Base-by-base conservation (phyloP, 1,140 invertebrate species). In the Drosophila leontia region DNA sequence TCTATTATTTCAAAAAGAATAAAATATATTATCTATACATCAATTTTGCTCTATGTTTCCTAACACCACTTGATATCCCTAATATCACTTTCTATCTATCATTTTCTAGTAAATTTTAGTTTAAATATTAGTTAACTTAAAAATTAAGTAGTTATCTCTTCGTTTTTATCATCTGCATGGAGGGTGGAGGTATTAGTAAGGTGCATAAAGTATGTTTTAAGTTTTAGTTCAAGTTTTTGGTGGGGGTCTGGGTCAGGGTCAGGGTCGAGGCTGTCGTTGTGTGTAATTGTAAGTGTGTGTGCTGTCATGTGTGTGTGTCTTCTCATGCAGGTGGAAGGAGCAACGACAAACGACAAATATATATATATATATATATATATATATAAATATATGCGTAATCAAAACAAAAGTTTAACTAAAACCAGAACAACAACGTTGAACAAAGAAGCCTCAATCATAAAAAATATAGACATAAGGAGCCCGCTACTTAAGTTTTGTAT, bases 311-410 rank as follows among this genome's bases (percentile, higher is more conserved):
- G 45, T 13, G 35, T 13, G 35, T 32, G 62, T 60, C 35, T 63
- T 63, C 26, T 34, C 61, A 64, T 64, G 61, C 61, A 64, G 37
- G 37, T 64, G 61, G 12, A 64, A 64, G 29, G 61, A 64, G 26
- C 62, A 61, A 61, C 56, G 39, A 64, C 53, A 56, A 64, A 35
- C 57, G 32, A 44, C 29, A 34, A 61, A 44, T 17, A 56, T 55
- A 37, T 55, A 35, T 17, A 8, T 7, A 48, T 51, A 32, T n/a
- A 11, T 32, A 29, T 51, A 13, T 55, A 35, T 17, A 8, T 7
- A 48, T 51, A 32, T n/a, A 11, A n/a, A 29, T 51, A 13, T 39
- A 39, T 39, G 32, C 32, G 4, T 7, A 55, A 41, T n/a, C 11
- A 59, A 60, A 61, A 23, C 7, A 64, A 61, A 44, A 42, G 7